These are phyloP conservation scores for Latrodectus elegans DNA, from an alignment of 2,888 invertebrate genomes.

Conservation along the genomic window DNA sequence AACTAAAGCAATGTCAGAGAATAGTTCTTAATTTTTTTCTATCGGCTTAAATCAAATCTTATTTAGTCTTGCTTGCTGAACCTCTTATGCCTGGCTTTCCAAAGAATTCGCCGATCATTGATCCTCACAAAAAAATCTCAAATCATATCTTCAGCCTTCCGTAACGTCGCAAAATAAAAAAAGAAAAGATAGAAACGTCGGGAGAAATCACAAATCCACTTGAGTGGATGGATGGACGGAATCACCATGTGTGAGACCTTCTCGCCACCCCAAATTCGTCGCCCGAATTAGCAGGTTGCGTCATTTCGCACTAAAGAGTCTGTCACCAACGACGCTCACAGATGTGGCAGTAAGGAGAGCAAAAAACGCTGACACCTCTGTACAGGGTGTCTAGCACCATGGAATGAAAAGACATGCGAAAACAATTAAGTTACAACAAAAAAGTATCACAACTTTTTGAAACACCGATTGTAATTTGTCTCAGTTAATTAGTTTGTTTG, in stretches of 20 bases:
- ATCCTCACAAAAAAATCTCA: too few species aligned
- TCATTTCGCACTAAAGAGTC: conserved; percentile 47
- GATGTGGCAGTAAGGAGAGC: conserved; percentile 4
- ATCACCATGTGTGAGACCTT: conserved; percentile 5
- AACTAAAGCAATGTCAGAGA: too few species aligned
- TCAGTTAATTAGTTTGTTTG: conserved; percentile 11
- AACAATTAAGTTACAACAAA: conserved; percentile 24
- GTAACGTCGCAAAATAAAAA: too few species aligned
- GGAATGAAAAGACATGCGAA: conserved; percentile 20
- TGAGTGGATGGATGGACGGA: conserved; percentile 11
- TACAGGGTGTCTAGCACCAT: conserved; percentile 4
- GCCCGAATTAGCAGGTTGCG: conserved; percentile 47
- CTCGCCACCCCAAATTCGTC: conserved; percentile 6
- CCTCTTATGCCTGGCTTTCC: too few species aligned
- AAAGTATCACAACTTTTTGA: neutral
- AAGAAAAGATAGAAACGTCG: neutral
- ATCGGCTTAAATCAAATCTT: too few species aligned
- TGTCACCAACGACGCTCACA: conserved; percentile 34
- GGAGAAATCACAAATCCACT: conserved; percentile 36
- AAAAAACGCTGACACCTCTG: conserved; percentile 24
- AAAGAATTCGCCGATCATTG: too few species aligned
- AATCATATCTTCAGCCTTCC: too few species aligned
- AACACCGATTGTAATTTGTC: conserved; percentile 3
- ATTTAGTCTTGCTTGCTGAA: too few species aligned
- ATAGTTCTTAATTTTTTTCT: too few species aligned